Evolutionary conservation across 2,888 invertebrate genomes (phyloP), one percentile per base, ranked within the genome.

Genomic region (Pachliopta kotzebuea): DNA sequence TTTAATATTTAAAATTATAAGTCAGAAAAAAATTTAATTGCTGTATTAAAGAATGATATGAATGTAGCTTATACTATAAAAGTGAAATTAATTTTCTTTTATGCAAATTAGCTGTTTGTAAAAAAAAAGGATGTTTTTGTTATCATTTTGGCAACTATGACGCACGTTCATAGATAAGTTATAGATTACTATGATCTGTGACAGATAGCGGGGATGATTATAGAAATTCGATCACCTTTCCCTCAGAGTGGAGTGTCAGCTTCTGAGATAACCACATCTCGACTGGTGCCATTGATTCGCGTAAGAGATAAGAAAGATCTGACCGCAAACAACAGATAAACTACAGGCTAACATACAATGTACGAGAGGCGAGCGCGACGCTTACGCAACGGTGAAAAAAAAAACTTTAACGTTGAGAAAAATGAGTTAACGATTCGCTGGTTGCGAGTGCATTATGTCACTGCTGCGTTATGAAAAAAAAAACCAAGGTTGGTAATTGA

Each of bases 221-320:
- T 53, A 54, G 26, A 53, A 54, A 57, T 52, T n/a, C 26, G 21
- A 29, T 63, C 57, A 63, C 56, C 56, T 56, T 62, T 62, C 62
- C 24, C 50, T 20, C 20, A 31, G 59, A 7, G 31, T 31, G 59
- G 37, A 49, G 54, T 59, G 31, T 54, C 55, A 50, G 4, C 37
- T n/a, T 18, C 24, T 21, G 45, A 11, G 59, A 64, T 60, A 60
- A 56, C 42, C 53, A 50, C 45, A 60, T 56, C 65, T 29, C 56
- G 26, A 11, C 37, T 53, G 49, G 54, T 54, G 45, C 50, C 54
- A 37, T 18, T 50, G 60, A 56, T 57, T 42, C 42, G 45, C 65
- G 65, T 60, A 60, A 65, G 45, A 56, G 60, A 60, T 65, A 60
- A 56, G n/a, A 7, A 6, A 50, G 60, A 64, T 65, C 65, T 11